Percentiles rank a stretch among this genome's conserved stretches.
phyloP scores from a whole-genome alignment of 1,140 invertebrate species.

The Diorhabda carinulata region DNA sequence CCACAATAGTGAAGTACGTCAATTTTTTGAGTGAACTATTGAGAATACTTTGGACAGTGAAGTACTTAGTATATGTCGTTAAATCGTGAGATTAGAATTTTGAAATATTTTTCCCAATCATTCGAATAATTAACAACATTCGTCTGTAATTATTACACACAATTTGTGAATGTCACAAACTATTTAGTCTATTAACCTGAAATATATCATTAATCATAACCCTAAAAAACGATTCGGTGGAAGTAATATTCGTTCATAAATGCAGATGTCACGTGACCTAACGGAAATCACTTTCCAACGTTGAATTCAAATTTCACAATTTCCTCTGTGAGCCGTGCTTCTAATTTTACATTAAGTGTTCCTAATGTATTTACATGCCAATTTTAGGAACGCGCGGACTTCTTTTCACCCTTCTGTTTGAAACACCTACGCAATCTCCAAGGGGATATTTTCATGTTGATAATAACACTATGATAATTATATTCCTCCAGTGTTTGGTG shows the following conservation, averaged over 20 bases:
- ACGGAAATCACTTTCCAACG: conserved; percentile 36
- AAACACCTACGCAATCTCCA: not conserved
- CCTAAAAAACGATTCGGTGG: conserved; percentile 10
- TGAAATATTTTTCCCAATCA: too few relatives aligned
- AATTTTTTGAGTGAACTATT: too few relatives aligned
- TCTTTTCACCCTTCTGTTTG: not conserved
- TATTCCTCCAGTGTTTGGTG: conserved; percentile 1
- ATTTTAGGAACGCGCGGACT: conserved; percentile 21
- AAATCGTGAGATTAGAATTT: too few relatives aligned
- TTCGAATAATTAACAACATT: too few relatives aligned
- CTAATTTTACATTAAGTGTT: conserved; percentile 38
- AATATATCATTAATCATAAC: conserved; percentile 10
- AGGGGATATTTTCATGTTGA: conserved; percentile 10
- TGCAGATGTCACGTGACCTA: conserved; percentile 35
- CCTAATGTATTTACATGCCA: conserved; percentile 40
- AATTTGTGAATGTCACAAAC: not conserved
- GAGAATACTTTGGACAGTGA: too few relatives aligned
- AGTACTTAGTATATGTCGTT: too few relatives aligned
- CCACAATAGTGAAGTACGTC: too few relatives aligned
- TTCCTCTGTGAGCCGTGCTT: conserved; percentile 43
- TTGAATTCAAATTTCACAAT: conserved; percentile 45
- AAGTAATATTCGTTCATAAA: conserved; percentile 13
- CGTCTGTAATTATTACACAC: too few relatives aligned
- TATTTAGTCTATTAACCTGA: not conserved
- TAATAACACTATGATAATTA: conserved; percentile 13